Conservation (phyloP, 2,797 vertebrate genomes). For the Cuniculus paca region DNA sequence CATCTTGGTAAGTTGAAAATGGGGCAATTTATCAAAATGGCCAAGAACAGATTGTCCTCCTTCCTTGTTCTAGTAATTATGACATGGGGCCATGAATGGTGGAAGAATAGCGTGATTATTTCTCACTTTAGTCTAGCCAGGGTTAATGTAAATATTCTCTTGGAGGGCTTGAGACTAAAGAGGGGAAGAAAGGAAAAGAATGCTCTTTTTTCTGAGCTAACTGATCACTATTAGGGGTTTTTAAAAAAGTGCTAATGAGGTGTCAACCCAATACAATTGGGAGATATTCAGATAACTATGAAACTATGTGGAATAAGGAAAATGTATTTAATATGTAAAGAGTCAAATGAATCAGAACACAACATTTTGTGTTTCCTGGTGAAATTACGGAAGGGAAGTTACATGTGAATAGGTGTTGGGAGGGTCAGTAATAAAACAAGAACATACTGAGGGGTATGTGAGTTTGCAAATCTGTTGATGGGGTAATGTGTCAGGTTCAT, state of each 20-base stretch:
- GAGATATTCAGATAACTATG: neutral
- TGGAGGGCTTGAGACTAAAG: neutral
- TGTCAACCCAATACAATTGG: neutral
- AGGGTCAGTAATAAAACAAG: neutral
- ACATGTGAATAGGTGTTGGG: neutral
- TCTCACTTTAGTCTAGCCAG: conserved; percentile 23
- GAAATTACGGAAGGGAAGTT: neutral
- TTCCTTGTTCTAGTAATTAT: conserved; percentile 30
- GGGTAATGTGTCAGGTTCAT: neutral
- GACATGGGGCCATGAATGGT: neutral
- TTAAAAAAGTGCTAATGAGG: neutral
- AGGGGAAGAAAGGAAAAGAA: neutral
- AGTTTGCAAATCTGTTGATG: neutral
- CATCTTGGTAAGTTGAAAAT: neutral
- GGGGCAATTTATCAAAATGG: conserved; percentile 31
- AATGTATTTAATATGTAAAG: neutral
- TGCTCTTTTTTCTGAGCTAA: conserved; percentile 9
- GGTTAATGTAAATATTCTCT: neutral
- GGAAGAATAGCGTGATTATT: neutral
- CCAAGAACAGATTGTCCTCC: conserved; percentile 25
- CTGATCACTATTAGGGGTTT: neutral
- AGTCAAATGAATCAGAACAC: neutral
- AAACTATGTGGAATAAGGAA: neutral
- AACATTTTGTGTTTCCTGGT: neutral
- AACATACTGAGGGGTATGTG: neutral